A percentile compares a stretch with the other conserved stretches of the same genome.
Evolutionary conservation across 2,888 invertebrate genomes (phyloP).

Genomic region (Sinotaia quadrata): DNA sequence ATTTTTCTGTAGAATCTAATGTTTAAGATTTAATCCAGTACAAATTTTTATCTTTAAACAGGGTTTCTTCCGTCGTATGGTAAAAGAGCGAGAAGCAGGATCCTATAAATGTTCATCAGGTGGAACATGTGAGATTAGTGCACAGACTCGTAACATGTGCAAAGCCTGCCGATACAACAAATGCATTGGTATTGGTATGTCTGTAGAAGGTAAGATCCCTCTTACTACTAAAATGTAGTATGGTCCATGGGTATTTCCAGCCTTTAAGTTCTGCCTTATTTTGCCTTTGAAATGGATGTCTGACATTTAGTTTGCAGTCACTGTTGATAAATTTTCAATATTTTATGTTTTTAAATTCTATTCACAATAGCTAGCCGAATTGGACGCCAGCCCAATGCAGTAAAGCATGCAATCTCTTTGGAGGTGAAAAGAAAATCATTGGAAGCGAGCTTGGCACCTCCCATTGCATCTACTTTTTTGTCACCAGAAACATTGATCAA

Average conservation of each 20-base stretch:
- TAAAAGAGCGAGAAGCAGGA: slow-evolving; percentile 65
- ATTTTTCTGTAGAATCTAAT: no score
- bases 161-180: slow-evolving; percentile 70
- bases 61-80: slow-evolving; percentile 71
- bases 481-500: not conserved
- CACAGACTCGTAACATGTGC: slow-evolving; percentile 68
- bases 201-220: slow-evolving; percentile 60
- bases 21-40: no score
- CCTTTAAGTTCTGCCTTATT: no score
- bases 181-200: slow-evolving; percentile 70
- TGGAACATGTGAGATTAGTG: slow-evolving; percentile 64
- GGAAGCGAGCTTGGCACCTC: not conserved
- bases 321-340: not conserved
- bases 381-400: slow-evolving; percentile 70
- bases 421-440: slow-evolving; percentile 43
- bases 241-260: no score
- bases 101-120: slow-evolving; percentile 64
- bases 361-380: slow-evolving; percentile 63
- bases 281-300: no score
- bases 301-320: no score
- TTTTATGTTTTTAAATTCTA: not conserved
- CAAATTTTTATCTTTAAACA: slow-evolving; percentile 35
- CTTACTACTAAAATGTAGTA: no score
- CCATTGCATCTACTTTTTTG: not conserved
- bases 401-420: slow-evolving; percentile 68